These are phyloP conservation scores for Ammospiza nelsoni DNA, from an alignment of 2,113 vertebrate genomes.

Conservation along the genomic window DNA sequence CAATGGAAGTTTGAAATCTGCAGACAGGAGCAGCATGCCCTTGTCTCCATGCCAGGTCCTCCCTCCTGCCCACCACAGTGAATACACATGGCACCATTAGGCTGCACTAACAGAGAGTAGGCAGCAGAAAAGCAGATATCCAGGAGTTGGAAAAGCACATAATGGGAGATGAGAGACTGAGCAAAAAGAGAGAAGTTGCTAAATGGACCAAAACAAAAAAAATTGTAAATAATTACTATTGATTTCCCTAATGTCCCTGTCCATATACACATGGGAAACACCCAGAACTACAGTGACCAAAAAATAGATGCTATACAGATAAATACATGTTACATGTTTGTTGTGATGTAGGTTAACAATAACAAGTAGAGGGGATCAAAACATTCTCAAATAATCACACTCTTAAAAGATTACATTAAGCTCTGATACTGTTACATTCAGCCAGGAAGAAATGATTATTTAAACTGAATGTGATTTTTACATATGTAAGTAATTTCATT, in stretches of 20 bases:
- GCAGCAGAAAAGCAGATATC: not conserved
- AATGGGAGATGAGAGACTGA: not conserved
- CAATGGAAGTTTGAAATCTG: not conserved
- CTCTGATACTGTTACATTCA: slow-evolving; percentile 18
- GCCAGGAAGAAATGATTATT: slow-evolving; percentile 51
- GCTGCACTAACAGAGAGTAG: not conserved
- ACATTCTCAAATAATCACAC: slow-evolving; percentile 35
- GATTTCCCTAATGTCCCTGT: not conserved
- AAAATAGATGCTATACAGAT: not conserved
- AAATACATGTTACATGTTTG: not conserved
- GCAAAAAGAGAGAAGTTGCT: not conserved
- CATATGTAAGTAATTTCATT: slow-evolving; percentile 62
- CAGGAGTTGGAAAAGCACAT: not conserved
- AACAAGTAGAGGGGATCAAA: not conserved
- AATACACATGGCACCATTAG: not conserved
- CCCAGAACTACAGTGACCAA: not conserved
- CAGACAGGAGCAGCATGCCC: not conserved
- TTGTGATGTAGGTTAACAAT: slow-evolving; percentile 11
- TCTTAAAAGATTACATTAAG: slow-evolving; percentile 45
- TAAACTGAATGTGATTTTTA: slow-evolving; percentile 43
- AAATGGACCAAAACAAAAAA: not conserved
- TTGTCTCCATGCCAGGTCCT: not conserved
- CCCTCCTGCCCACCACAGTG: not conserved
- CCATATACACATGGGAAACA: not conserved
- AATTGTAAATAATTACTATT: not conserved